Base-by-base conservation (phyloP, 2,113 vertebrate species). In the Nycticorax nycticorax region DNA sequence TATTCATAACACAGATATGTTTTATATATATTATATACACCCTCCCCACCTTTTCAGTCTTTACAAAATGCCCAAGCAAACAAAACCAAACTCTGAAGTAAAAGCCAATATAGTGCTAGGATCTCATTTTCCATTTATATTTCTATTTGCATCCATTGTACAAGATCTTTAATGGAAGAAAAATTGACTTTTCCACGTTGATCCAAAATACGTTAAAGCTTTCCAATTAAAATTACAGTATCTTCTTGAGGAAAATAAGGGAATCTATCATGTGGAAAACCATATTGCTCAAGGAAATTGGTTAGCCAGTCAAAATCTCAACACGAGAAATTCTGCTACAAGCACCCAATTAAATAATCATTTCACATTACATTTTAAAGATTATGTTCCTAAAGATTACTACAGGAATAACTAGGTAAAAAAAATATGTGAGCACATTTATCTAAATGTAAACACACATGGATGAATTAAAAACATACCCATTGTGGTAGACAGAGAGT, bases 161-260 rank as follows among this genome's bases (percentile, higher is more conserved):
- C 48, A 64, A 72, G 41, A 71, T 77, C 53, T 86, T 92, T 86
- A 82, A 94, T 71, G 35, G 68, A 93, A 91, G 47, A 83, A 94
- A 91, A 95, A 93, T 41, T 91, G 82, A 90, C 62, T 95, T 83
- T 92, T 72, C 60, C 37, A 35, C 90, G 93, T 91, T 8, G 1
- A 91, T 88, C 71, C 69, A 83, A 69, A 93, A 73, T 67, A 72
- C 33, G 79, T 68, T 81, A 95, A 80, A 95, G 84, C 84, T 82
- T 95, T 95, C 91, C 80, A 94, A 93, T 97, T 96, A 96, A 95
- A 95, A 90, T 88, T 76, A 88, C 43, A 84, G 85, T 93, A 92
- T 90, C 76, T 96, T 85, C 85, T 64, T n/a, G 22, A 85, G 73
- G 63, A 96, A 93, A 93, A 82, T 89, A 92, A 93, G 59, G 30